phyloP scores from a whole-genome alignment of 2,113 vertebrate species.

The Catharus bicknelli region DNA sequence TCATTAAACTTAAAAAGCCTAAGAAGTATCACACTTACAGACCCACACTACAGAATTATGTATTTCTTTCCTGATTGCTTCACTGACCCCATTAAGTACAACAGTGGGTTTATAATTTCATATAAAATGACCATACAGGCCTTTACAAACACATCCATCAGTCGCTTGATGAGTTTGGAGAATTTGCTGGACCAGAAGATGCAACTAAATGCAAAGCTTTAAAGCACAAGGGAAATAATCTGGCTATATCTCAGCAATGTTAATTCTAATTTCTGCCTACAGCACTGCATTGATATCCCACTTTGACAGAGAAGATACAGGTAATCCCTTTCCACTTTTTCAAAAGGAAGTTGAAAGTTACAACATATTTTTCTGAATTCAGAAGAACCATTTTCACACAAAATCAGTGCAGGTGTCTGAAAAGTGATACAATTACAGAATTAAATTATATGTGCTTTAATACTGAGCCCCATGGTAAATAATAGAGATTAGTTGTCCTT shows the following conservation, averaged over 20 bases:
- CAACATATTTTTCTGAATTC: neutral
- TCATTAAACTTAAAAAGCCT: conserved; percentile 73
- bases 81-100: conserved; percentile 68
- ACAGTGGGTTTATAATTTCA: conserved; percentile 32
- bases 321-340: neutral
- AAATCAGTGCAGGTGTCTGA: neutral
- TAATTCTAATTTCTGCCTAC: neutral
- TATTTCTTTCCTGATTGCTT: conserved; percentile 65
- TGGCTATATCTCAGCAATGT: neutral
- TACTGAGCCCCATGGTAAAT: neutral
- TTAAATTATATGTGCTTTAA: neutral
- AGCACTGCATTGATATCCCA: neutral
- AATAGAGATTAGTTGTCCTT: neutral
- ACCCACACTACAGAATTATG: conserved; percentile 45
- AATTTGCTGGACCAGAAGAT: neutral
- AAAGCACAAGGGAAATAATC: neutral
- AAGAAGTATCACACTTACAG: conserved; percentile 47
- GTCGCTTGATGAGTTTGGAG: conserved; percentile 10
- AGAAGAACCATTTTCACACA: neutral
- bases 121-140: conserved; percentile 54
- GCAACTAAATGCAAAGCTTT: conserved; percentile 8
- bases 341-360: neutral
- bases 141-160: conserved; percentile 61
- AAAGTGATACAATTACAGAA: neutral
- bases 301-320: neutral